Evolutionary conservation across 2,113 vertebrate genomes (phyloP).

Genomic region (Vulpes ferrilata): DNA sequence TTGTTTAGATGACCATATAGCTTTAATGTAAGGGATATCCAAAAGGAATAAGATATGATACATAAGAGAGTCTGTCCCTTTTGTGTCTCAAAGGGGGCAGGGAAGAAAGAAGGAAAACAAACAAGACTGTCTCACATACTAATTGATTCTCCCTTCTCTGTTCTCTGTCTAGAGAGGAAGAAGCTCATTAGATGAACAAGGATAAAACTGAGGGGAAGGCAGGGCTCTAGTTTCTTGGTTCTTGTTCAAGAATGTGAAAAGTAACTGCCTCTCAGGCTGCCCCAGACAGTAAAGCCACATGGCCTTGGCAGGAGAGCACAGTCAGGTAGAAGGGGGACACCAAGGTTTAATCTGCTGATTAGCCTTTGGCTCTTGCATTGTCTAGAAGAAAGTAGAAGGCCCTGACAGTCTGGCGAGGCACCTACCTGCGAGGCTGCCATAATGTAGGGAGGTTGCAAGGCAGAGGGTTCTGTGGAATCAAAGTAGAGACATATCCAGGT

Average conservation of each 20-base stretch:
- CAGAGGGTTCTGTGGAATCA: not conserved
- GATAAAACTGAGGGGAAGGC: not conserved
- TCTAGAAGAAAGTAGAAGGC: not conserved
- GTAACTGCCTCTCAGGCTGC: not conserved
- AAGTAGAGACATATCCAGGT: not conserved
- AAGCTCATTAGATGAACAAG: not conserved
- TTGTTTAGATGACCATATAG: not conserved
- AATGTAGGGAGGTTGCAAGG: not conserved
- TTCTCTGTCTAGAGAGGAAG: not conserved
- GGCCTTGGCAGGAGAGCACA: not conserved
- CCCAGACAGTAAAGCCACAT: not conserved
- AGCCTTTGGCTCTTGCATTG: not conserved
- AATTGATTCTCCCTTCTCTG: not conserved
- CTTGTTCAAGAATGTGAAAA: not conserved
- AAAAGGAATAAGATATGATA: not conserved
- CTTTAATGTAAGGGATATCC: not conserved
- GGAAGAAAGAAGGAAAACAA: not conserved
- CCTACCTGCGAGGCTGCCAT: not conserved
- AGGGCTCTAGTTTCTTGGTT: not conserved
- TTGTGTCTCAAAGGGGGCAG: not conserved
- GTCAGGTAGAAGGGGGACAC: not conserved
- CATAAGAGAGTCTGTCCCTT: accelerated
- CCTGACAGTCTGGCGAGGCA: not conserved
- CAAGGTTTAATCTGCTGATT: not conserved
- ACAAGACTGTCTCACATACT: not conserved